These are phyloP conservation scores for Centropus bengalensis DNA, from an alignment of 2,113 vertebrate species.

Conservation along the genomic window DNA sequence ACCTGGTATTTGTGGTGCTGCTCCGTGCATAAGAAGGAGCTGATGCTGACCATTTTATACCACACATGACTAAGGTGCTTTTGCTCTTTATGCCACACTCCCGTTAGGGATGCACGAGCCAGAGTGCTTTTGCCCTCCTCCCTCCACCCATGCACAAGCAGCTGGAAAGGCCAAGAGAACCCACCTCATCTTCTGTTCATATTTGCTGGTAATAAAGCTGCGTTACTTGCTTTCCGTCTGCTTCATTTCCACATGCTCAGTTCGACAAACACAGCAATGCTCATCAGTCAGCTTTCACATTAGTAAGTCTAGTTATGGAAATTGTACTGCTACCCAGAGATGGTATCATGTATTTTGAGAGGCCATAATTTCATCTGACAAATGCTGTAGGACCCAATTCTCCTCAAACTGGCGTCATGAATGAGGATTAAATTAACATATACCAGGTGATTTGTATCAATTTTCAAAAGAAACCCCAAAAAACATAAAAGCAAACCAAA, in stretches of 20 bases:
- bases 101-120: accelerated
- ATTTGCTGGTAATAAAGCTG: background rate
- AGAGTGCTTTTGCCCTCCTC: background rate
- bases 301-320: background rate
- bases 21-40: accelerated
- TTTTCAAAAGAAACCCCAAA: too few relatives aligned
- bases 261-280: background rate
- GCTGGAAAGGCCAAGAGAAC: background rate
- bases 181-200: background rate
- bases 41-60: accelerated
- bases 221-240: background rate
- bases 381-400: background rate
- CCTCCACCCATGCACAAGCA: background rate
- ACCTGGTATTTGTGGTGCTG: accelerated
- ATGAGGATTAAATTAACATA: background rate
- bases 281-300: background rate
- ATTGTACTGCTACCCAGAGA: background rate
- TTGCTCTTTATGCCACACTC: accelerated
- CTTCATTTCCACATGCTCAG: background rate
- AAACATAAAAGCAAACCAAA: background rate
- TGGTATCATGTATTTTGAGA: background rate
- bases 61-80: accelerated
- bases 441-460: background rate
- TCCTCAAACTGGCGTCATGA: background rate
- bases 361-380: background rate